These are phyloP conservation scores for Drosophila mettleri DNA, from an alignment of 2,888 invertebrate genomes.

Conservation along the genomic window DNA sequence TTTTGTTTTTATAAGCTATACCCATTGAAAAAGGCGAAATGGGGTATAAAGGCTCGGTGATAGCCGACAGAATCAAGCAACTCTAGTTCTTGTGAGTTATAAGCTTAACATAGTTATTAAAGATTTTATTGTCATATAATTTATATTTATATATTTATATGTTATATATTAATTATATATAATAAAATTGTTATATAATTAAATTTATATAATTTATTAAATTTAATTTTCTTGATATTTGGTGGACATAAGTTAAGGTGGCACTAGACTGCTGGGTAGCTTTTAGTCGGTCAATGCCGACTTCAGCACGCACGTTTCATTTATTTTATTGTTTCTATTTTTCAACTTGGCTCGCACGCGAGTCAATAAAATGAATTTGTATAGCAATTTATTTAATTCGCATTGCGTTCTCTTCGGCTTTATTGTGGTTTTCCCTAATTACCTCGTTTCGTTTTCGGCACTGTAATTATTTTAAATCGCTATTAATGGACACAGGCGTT, in stretches of 20 bases:
- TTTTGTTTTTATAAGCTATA: constrained; percentile 15
- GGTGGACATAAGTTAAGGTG: too few relatives aligned
- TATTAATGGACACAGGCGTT: constrained; percentile 27
- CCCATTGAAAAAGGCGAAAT: neutral
- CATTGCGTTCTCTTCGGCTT: constrained; percentile 29
- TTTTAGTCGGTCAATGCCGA: neutral
- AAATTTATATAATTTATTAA: too few relatives aligned
- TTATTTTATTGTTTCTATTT: constrained; percentile 19
- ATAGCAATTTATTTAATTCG: constrained; percentile 66
- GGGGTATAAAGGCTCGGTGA: neutral
- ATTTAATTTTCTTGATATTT: too few relatives aligned
- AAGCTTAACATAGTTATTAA: too few relatives aligned
- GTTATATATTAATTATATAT: too few relatives aligned
- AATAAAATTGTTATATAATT: too few relatives aligned
- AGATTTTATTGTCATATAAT: too few relatives aligned
- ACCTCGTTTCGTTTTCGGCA: constrained; percentile 40
- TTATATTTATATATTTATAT: too few relatives aligned
- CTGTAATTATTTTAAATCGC: constrained; percentile 60
- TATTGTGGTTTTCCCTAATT: constrained; percentile 34
- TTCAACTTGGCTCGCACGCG: constrained; percentile 60
- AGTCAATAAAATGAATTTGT: constrained; percentile 68
- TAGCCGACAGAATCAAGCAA: too few relatives aligned
- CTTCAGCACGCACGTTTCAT: neutral
- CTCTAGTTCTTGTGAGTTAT: too few relatives aligned
- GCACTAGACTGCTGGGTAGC: neutral